phyloP scores from a whole-genome alignment of 2,888 invertebrate genomes.

The Schrankia costaestrigalis region DNA sequence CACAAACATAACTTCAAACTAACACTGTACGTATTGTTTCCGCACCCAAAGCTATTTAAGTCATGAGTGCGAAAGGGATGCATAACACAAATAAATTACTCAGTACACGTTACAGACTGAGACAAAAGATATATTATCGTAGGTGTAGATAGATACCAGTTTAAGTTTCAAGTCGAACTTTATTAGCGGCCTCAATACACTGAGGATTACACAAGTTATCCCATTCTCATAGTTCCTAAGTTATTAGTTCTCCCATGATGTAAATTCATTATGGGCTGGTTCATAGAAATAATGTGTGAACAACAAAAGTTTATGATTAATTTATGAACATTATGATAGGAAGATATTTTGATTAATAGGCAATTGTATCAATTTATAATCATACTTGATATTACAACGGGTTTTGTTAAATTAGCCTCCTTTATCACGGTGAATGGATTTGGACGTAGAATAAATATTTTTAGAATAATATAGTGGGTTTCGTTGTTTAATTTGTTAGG shows the following conservation, averaged over 20 bases:
- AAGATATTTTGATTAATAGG: too few species aligned
- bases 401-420: too few species aligned
- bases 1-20: slow-evolving; percentile 6
- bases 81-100: neutral
- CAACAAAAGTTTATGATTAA: slow-evolving; percentile 13
- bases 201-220: slow-evolving; percentile 62
- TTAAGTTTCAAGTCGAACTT: slow-evolving; percentile 38
- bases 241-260: slow-evolving; percentile 43
- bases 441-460: too few species aligned
- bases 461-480: too few species aligned
- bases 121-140: slow-evolving; percentile 3
- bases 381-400: too few species aligned
- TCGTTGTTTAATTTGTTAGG: too few species aligned
- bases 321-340: too few species aligned
- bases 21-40: slow-evolving; percentile 6
- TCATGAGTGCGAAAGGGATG: slow-evolving; percentile 1
- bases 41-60: slow-evolving; percentile 2
- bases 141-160: slow-evolving; percentile 1
- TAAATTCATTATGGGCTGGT: slow-evolving; percentile 37
- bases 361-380: too few species aligned
- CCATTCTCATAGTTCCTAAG: slow-evolving; percentile 52
- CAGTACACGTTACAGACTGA: neutral
- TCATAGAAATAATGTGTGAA: slow-evolving; percentile 13
- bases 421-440: too few species aligned
- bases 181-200: slow-evolving; percentile 45